Conservation (phyloP, 2,797 vertebrate species). For the Rousettus madagascariensis region DNA sequence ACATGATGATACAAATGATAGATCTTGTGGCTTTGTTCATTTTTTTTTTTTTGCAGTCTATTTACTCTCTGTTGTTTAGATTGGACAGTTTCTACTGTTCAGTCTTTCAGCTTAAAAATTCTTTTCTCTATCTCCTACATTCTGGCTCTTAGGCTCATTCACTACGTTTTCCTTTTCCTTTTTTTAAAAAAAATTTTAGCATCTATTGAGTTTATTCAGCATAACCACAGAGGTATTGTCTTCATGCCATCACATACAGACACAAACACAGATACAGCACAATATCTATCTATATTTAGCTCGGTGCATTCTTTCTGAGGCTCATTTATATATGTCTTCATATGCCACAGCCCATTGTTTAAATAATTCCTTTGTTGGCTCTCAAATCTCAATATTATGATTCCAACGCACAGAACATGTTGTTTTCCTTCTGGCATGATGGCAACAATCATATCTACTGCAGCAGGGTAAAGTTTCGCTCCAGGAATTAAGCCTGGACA, state of each 20-base stretch:
- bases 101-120: neutral
- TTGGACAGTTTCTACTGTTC: neutral
- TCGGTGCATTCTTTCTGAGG: constrained; percentile 80
- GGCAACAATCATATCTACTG: constrained; percentile 92
- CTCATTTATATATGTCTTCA: constrained; percentile 98
- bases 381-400: constrained; percentile 95
- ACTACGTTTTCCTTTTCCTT: neutral
- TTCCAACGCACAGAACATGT: constrained; percentile 95
- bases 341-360: constrained; percentile 98
- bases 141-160: neutral
- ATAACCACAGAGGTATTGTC: constrained; percentile 83
- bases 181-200: constrained; percentile 68
- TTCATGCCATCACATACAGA: constrained; percentile 84
- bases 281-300: constrained; percentile 81
- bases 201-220: constrained; percentile 86
- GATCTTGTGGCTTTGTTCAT: neutral
- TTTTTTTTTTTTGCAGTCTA: neutral
- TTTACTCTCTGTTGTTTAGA: neutral
- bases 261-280: constrained; percentile 84
- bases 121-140: neutral
- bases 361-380: constrained; percentile 99
- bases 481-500: constrained; percentile 97
- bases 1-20: neutral
- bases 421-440: constrained; percentile 99
- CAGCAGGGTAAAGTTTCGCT: constrained; percentile 95